Percentiles rank a stretch among this genome's conserved stretches.
phyloP scores from a whole-genome alignment of 2,888 invertebrate species.

The Morpho deidamia region DNA sequence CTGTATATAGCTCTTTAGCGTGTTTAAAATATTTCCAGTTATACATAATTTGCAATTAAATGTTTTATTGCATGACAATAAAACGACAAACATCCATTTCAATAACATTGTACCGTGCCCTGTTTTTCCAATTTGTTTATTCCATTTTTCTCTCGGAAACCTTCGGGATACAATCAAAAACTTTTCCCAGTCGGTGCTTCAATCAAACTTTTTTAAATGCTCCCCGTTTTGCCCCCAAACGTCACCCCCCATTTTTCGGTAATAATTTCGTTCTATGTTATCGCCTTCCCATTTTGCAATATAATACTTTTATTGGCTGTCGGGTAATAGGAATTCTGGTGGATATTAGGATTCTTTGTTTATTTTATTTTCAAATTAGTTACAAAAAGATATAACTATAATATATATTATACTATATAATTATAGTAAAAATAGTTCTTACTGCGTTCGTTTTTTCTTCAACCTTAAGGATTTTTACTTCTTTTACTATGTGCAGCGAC shows the following conservation, averaged over 20 bases:
- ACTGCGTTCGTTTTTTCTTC: no score
- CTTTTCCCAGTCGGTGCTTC: conserved; percentile 44
- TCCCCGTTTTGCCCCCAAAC: conserved; percentile 34
- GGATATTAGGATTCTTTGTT: conserved; percentile 3
- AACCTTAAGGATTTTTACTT: no score
- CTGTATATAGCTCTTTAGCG: no score
- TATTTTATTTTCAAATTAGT: conserved; percentile 1
- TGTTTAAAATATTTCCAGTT: no score
- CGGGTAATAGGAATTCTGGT: conserved; percentile 43
- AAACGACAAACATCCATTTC: conserved; percentile 7
- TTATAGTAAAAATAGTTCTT: no score
- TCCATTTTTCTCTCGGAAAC: conserved; percentile 49
- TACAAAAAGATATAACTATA: background rate
- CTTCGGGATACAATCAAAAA: conserved; percentile 71
- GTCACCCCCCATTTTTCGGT: conserved; percentile 32
- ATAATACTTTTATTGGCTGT: conserved; percentile 49
- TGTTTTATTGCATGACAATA: background rate
- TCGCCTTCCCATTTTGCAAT: conserved; percentile 56
- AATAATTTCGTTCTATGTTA: conserved; percentile 57
- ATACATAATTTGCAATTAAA: background rate
- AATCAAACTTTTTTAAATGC: conserved; percentile 74
- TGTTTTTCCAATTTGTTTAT: conserved; percentile 45
- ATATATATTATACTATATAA: no score
- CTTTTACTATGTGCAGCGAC: no score
- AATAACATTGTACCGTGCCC: conserved; percentile 16